These are phyloP conservation scores for Hydrozoanthus tunicans DNA, from an alignment of 64 coral and sea anemone species.

Conservation along the genomic window DNA sequence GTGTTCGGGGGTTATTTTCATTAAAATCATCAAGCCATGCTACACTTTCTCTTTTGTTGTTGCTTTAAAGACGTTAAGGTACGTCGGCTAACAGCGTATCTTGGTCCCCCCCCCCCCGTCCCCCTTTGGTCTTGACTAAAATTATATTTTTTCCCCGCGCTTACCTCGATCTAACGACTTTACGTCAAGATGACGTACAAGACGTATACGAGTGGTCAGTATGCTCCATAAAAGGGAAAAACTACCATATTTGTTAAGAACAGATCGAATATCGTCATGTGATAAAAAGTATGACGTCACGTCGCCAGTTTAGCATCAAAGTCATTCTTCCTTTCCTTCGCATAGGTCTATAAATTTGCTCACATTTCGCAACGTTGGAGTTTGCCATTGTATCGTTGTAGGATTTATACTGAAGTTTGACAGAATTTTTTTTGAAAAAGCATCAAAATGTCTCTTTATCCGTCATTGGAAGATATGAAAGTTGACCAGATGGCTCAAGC, in stretches of 20 bases:
- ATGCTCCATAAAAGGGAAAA: conserved; percentile 31
- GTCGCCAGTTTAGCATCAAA: conserved; percentile 45
- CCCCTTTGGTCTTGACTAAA: neutral
- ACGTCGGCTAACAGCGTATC: no score
- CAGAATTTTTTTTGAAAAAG: conserved; percentile 32
- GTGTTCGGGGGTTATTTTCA: no score
- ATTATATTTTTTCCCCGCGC: neutral
- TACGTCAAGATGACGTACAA: conserved; percentile 34
- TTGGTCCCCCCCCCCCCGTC: neutral
- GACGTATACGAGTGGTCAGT: neutral
- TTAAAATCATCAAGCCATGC: no score
- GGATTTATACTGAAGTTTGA: neutral
- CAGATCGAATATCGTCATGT: conserved; percentile 40
- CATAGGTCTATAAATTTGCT: neutral
- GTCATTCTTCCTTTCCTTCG: conserved; percentile 9
- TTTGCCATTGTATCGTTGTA: neutral
- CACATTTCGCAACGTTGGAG: neutral
- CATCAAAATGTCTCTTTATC: conserved; percentile 92
- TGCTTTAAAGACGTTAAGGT: no score
- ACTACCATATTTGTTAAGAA: conserved; percentile 26
- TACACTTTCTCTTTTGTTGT: no score
- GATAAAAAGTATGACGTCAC: conserved; percentile 36
- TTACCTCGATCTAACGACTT: neutral
- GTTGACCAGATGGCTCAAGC: conserved; percentile 92
- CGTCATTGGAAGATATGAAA: conserved; percentile 97